These are phyloP conservation scores for Diorhabda sublineata DNA, from an alignment of 1,140 invertebrate species.

Conservation along the genomic window DNA sequence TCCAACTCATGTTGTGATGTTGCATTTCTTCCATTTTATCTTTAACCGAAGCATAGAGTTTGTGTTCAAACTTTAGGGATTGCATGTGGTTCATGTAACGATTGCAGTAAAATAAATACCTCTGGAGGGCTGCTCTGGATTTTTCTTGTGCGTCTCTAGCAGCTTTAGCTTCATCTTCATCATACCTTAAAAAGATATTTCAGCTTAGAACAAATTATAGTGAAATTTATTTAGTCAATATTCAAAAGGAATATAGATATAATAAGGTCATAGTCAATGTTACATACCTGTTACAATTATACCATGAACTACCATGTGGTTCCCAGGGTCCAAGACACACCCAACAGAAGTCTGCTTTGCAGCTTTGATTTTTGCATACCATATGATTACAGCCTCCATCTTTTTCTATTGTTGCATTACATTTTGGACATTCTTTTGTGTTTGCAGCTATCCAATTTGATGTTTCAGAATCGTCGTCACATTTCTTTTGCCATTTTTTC, in stretches of 20 bases:
- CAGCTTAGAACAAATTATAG: no score
- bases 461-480: slow-evolving; percentile 76
- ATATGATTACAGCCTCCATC: slow-evolving; percentile 79
- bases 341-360: slow-evolving; percentile 78
- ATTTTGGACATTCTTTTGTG: slow-evolving; percentile 77
- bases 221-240: no score
- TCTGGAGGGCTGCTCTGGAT: slow-evolving; percentile 83
- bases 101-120: slow-evolving; percentile 98
- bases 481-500: slow-evolving; percentile 73
- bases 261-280: background rate
- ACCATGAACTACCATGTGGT: slow-evolving; percentile 72
- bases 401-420: slow-evolving; percentile 71
- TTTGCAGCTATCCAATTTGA: slow-evolving; percentile 78
- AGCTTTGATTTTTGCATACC: slow-evolving; percentile 73
- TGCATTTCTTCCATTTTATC: slow-evolving; percentile 78
- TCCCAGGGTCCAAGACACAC: slow-evolving; percentile 76
- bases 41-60: slow-evolving; percentile 57
- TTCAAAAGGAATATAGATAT: no score
- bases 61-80: slow-evolving; percentile 70
- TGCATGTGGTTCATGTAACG: slow-evolving; percentile 82
- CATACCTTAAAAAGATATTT: slow-evolving; percentile 43
- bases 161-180: slow-evolving; percentile 95
- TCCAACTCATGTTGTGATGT: slow-evolving; percentile 76
- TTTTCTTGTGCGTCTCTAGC: slow-evolving; percentile 94
- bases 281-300: slow-evolving; percentile 53